Evolutionary conservation across 2,113 vertebrate species (phyloP).

Genomic region (Chrysochloris asiatica): DNA sequence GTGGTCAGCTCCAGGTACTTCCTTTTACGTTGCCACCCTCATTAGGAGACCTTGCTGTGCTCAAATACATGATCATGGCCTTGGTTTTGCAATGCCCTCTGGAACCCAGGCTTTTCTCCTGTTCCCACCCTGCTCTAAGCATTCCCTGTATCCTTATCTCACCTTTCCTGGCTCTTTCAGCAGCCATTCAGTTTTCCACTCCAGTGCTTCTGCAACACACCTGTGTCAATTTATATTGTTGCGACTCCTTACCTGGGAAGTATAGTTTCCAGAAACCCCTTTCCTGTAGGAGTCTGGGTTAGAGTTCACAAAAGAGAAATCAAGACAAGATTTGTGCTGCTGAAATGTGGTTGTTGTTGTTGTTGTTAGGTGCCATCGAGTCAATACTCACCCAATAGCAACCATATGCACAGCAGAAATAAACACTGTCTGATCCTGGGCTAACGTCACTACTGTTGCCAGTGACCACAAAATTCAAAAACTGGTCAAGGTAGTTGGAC

Average conservation of each 20-base stretch:
- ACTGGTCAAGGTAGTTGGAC: not conserved
- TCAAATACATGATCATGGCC: not conserved
- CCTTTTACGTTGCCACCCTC: not conserved
- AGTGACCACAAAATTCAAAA: not conserved
- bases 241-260: not conserved
- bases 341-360: too few species aligned
- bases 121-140: not conserved
- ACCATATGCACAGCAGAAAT: too few species aligned
- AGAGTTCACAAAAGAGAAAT: not conserved
- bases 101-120: not conserved
- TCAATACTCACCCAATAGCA: too few species aligned
- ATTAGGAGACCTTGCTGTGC: rapidly evolving
- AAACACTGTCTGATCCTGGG: too few species aligned
- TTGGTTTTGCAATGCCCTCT: not conserved
- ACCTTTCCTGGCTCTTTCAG: not conserved
- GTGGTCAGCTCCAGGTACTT: not conserved
- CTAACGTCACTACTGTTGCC: too few species aligned
- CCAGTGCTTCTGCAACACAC: not conserved
- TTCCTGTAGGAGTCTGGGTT: not conserved
- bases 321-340: not conserved
- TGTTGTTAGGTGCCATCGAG: too few species aligned
- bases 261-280: not conserved
- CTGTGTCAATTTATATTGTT: not conserved
- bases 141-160: not conserved
- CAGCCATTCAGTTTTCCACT: rapidly evolving